Evolutionary conservation across 2,888 invertebrate genomes (phyloP).

Genomic region (Empis stercorea): DNA sequence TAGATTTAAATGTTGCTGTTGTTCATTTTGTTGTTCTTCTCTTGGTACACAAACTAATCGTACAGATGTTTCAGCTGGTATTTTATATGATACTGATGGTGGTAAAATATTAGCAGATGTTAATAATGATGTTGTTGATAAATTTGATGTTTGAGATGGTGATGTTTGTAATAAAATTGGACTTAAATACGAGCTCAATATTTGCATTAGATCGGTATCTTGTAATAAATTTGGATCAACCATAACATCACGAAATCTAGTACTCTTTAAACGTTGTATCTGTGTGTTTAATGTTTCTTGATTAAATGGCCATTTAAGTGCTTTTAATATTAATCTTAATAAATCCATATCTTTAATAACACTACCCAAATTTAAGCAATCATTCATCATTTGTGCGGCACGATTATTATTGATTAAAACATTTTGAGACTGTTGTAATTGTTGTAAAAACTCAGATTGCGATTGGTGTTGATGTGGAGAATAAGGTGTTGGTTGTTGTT

Average conservation of each 20-base stretch:
- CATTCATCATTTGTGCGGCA: slow-evolving; percentile 20
- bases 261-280: slow-evolving; percentile 26
- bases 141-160: slow-evolving; percentile 4
- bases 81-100: slow-evolving; percentile 28
- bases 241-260: slow-evolving; percentile 31
- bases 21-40: slow-evolving; percentile 15
- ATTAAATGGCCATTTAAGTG: slow-evolving; percentile 32
- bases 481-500: too few species aligned
- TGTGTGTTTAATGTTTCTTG: slow-evolving; percentile 25
- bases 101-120: slow-evolving; percentile 15
- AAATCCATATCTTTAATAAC: slow-evolving; percentile 33
- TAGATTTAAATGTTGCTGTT: not conserved
- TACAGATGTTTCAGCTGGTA: slow-evolving; percentile 34
- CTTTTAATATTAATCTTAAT: slow-evolving; percentile 33
- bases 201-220: slow-evolving; percentile 32
- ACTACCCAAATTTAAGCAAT: slow-evolving; percentile 27
- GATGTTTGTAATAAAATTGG: slow-evolving; percentile 8
- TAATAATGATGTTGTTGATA: slow-evolving; percentile 9
- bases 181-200: slow-evolving; percentile 28
- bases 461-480: too few species aligned
- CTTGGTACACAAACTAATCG: slow-evolving; percentile 30
- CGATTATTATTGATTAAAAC: not conserved
- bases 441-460: slow-evolving; percentile 9
- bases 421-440: slow-evolving; percentile 3
- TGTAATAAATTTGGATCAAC: slow-evolving; percentile 30